Conservation (phyloP, 2,797 vertebrate species). For the Cuculus canorus region DNA sequence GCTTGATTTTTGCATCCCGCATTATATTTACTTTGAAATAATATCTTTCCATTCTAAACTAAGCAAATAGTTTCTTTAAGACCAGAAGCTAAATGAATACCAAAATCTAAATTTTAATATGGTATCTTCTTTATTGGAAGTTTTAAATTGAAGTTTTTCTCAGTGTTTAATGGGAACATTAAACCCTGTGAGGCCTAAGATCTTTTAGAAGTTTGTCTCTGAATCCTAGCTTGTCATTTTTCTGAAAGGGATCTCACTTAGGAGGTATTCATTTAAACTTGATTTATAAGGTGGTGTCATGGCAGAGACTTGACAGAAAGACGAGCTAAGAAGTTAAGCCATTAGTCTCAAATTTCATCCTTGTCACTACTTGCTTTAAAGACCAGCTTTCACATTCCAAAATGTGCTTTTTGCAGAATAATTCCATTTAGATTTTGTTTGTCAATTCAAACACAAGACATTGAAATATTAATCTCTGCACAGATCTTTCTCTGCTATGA, state of each 20-base stretch:
- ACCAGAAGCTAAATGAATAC: not conserved
- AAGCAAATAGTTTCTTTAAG: not conserved
- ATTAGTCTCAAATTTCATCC: slow-evolving; percentile 40
- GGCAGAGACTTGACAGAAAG: slow-evolving; percentile 17
- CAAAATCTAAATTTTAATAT: not conserved
- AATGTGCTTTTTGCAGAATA: not conserved
- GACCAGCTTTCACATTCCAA: not conserved
- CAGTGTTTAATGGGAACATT: not conserved
- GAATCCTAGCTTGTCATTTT: not conserved
- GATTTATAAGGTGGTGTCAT: not conserved
- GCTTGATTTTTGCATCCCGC: not conserved
- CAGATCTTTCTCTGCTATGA: not conserved
- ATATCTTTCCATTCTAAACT: not conserved
- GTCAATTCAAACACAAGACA: not conserved
- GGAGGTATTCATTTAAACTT: not conserved
- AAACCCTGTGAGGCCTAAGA: not conserved
- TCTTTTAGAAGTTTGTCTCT: not conserved
- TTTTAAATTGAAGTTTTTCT: not conserved
- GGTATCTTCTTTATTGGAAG: not conserved
- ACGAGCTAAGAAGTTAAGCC: slow-evolving; percentile 15
- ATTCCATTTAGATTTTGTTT: not conserved
- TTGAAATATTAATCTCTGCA: not conserved
- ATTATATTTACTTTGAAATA: not conserved
- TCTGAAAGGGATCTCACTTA: not conserved
- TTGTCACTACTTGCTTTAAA: slow-evolving; percentile 5